Evolutionary conservation across 2,113 vertebrate species (phyloP).

Genomic region (Xyliphius kryptos): DNA sequence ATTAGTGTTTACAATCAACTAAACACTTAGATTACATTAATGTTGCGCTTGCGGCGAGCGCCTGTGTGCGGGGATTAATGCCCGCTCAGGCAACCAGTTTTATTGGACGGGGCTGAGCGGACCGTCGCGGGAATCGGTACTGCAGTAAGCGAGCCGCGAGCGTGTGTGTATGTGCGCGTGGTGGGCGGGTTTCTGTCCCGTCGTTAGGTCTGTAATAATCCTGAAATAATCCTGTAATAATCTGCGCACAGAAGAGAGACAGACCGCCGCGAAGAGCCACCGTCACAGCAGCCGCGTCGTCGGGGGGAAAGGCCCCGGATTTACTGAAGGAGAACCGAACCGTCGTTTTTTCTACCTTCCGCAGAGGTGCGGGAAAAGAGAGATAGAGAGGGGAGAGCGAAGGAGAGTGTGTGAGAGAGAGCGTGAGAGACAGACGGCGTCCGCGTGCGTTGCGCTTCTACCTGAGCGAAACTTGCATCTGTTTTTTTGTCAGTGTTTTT

Average conservation of each 20-base stretch:
- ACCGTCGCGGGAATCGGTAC: conserved; percentile 10
- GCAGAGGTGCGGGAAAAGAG: not conserved
- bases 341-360: not conserved
- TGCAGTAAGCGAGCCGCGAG: conserved; percentile 1
- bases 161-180: not conserved
- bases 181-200: conserved; percentile 6
- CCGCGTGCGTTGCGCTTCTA: no score
- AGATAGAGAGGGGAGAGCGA: no score
- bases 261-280: not conserved
- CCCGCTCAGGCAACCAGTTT: not conserved
- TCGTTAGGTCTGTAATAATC: not conserved
- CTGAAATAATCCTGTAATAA: no score
- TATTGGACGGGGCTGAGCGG: not conserved
- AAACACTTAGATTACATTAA: not conserved
- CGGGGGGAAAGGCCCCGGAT: no score
- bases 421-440: no score
- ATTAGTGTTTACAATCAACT: no score
- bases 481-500: no score
- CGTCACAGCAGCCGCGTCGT: not conserved
- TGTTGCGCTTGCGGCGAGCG: no score
- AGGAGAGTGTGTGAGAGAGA: no score
- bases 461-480: no score
- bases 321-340: no score
- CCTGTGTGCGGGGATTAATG: not conserved
- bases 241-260: not conserved